Conservation (phyloP, 2,888 invertebrate genomes). For the Callinectes sapidus region DNA sequence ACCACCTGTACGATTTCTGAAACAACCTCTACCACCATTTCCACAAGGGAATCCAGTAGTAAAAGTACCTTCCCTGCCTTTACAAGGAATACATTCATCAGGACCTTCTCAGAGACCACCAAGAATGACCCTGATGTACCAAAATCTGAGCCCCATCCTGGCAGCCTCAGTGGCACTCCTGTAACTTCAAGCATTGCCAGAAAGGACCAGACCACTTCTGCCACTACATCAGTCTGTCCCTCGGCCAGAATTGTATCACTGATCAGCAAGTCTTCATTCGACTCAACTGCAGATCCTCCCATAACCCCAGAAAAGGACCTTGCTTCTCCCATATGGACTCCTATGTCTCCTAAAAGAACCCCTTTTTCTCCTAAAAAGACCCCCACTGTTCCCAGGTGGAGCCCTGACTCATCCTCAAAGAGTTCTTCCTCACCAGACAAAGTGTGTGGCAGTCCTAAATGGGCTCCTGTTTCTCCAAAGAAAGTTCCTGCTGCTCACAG, state of each 20-base stretch:
- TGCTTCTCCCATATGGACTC: neutral
- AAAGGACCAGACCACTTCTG: neutral
- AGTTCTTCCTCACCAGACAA: neutral
- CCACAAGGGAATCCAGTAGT: neutral
- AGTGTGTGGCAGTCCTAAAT: neutral
- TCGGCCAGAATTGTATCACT: neutral
- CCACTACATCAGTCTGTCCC: neutral
- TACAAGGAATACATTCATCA: neutral
- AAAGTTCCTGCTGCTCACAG: neutral
- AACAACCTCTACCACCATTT: neutral
- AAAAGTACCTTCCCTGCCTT: neutral
- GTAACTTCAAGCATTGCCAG: neutral
- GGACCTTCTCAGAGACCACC: neutral
- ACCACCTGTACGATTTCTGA: neutral
- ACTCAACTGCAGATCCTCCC: neutral
- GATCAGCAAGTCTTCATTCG: constrained; percentile 18
- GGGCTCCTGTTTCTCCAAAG: neutral
- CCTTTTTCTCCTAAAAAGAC: neutral
- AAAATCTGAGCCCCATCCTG: neutral
- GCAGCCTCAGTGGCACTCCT: neutral
- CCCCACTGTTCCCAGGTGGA: neutral
- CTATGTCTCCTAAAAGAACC: neutral
- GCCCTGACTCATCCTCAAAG: neutral
- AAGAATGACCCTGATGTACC: neutral
- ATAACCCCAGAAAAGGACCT: neutral